Conservation (phyloP, 2,888 invertebrate species). For the Trichopria drosophilae region DNA sequence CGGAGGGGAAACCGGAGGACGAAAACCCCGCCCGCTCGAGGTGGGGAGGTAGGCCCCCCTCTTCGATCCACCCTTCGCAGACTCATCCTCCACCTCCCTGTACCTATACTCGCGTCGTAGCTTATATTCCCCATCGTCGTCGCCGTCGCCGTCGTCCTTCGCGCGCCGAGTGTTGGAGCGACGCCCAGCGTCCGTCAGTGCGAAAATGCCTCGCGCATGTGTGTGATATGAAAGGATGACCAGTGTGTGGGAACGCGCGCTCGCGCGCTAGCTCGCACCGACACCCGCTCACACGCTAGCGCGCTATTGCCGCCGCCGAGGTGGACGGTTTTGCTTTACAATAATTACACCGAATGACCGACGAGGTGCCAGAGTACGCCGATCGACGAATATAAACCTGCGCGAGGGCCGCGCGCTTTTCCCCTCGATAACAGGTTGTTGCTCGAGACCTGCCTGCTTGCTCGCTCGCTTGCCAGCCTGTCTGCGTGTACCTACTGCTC, state of each 20-base stretch:
- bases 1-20: conserved; percentile 26
- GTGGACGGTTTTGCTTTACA: conserved; percentile 36
- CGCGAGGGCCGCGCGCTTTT: conserved; percentile 11
- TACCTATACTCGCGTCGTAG: conserved; percentile 39
- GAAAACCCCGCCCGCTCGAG: conserved; percentile 30
- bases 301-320: conserved; percentile 5
- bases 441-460: too few relatives aligned
- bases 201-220: conserved; percentile 28
- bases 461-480: too few relatives aligned
- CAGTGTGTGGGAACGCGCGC: conserved; percentile 8
- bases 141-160: conserved; percentile 47
- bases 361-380: conserved; percentile 36
- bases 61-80: conserved; percentile 37
- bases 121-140: conserved; percentile 32
- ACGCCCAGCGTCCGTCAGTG: conserved; percentile 50
- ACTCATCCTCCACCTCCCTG: conserved; percentile 31
- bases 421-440: conserved; percentile 9
- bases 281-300: conserved; percentile 4
- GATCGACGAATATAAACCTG: conserved; percentile 23
- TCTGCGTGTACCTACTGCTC: too few relatives aligned
- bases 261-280: conserved; percentile 8
- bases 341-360: conserved; percentile 40
- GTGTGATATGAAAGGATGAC: too few relatives aligned
- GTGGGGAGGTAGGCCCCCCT: conserved; percentile 39
- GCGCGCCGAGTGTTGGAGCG: conserved; percentile 54